phyloP scores from a whole-genome alignment of 1,140 invertebrate genomes.

The Trissolcus basalis region DNA sequence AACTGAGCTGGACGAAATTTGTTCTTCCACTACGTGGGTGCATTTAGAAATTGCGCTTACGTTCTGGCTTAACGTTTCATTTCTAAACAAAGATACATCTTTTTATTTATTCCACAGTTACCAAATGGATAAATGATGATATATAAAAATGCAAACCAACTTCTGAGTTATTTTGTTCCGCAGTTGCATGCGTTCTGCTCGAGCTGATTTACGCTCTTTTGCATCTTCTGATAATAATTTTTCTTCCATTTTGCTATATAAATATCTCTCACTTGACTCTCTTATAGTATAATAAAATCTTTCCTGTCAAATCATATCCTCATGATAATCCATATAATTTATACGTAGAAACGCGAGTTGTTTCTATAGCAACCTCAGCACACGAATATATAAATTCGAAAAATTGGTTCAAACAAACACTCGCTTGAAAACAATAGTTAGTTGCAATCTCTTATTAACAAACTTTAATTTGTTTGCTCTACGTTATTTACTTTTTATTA shows the following conservation, averaged over 20 bases:
- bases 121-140: background rate
- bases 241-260: conserved; percentile 15
- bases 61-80: conserved; percentile 43
- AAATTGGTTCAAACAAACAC: too few relatives aligned
- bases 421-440: too few relatives aligned
- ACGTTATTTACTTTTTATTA: too few relatives aligned
- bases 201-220: conserved; percentile 80
- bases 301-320: too few relatives aligned
- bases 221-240: conserved; percentile 78
- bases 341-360: too few relatives aligned
- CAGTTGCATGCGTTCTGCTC: conserved; percentile 79
- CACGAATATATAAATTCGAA: too few relatives aligned
- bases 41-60: conserved; percentile 63
- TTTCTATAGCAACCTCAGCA: too few relatives aligned
- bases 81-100: background rate
- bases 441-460: too few relatives aligned
- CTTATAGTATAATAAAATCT: too few relatives aligned
- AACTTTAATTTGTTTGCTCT: too few relatives aligned
- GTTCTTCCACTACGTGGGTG: conserved; percentile 75
- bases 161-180: conserved; percentile 69
- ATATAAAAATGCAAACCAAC: conserved; percentile 1
- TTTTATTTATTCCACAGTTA: too few relatives aligned
- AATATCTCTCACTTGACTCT: background rate
- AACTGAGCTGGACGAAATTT: conserved; percentile 78
- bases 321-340: too few relatives aligned